phyloP scores from a whole-genome alignment of 2,797 vertebrate genomes.

The Pteronotus mesoamericanus region DNA sequence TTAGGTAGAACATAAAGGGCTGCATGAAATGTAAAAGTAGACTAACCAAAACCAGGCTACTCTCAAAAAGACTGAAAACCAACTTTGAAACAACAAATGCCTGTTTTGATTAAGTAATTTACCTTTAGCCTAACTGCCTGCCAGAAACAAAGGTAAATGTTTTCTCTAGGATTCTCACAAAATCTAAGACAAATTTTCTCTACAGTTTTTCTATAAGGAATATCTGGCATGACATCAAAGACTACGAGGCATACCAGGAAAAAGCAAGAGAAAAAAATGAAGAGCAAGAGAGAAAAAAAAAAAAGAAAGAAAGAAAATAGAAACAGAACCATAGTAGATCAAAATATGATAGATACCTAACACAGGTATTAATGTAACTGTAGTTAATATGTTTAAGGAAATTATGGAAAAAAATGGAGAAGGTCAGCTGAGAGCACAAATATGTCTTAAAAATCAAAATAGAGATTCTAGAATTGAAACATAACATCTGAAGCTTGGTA shows the following conservation, averaged over 20 bases:
- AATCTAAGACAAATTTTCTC: background rate
- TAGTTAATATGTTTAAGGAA: background rate
- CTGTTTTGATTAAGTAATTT: background rate
- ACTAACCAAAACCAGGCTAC: background rate
- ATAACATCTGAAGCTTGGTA: background rate
- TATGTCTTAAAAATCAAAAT: background rate
- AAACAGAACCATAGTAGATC: background rate
- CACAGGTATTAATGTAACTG: background rate
- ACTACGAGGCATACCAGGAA: background rate
- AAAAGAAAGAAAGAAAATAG: background rate
- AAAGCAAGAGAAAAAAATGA: background rate
- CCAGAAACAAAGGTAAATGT: background rate
- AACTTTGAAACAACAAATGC: background rate
- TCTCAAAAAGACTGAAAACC: background rate
- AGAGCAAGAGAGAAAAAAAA: background rate
- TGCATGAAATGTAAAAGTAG: background rate
- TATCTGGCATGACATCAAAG: background rate
- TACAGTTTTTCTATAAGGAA: background rate
- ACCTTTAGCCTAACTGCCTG: background rate
- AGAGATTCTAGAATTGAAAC: background rate
- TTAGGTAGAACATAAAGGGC: background rate
- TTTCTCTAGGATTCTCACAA: background rate
- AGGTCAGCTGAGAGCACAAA: background rate
- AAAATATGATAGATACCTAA: background rate
- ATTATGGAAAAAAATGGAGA: background rate